These are phyloP conservation scores for Parnassius apollo DNA, from an alignment of 2,888 invertebrate species.

Conservation along the genomic window DNA sequence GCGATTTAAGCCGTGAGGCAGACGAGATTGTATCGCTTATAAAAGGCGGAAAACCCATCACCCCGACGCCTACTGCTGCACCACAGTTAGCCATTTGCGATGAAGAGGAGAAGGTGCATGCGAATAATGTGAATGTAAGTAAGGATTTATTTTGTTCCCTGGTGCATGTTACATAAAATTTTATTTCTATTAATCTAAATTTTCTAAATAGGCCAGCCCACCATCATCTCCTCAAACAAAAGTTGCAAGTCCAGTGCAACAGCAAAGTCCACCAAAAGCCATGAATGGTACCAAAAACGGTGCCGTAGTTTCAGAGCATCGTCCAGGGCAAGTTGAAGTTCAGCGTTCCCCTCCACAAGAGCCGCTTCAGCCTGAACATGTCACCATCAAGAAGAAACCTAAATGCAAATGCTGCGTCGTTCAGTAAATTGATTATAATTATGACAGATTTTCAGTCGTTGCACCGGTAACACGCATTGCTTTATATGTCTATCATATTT, in stretches of 20 bases:
- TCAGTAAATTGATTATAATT: constrained; percentile 82
- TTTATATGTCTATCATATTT: constrained; percentile 41
- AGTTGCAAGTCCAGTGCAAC: constrained; percentile 51
- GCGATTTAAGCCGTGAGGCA: constrained; percentile 95
- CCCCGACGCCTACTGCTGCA: constrained; percentile 84
- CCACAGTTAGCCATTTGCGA: constrained; percentile 79
- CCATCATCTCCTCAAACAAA: constrained; percentile 69
- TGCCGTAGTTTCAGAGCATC: constrained; percentile 52
- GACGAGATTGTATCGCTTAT: constrained; percentile 97
- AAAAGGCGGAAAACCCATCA: constrained; percentile 94
- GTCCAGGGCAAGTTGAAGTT: constrained; percentile 84
- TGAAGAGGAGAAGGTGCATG: constrained; percentile 65
- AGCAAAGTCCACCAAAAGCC: constrained; percentile 59
- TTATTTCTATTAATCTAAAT: background rate
- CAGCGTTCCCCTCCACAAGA: constrained; percentile 88
- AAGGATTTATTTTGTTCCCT: background rate
- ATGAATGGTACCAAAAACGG: constrained; percentile 78
- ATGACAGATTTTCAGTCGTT: constrained; percentile 30
- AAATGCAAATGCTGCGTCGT: constrained; percentile 97
- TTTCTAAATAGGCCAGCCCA: constrained; percentile 49
- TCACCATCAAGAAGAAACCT: constrained; percentile 96
- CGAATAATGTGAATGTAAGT: constrained; percentile 67
- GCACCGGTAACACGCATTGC: constrained; percentile 59
- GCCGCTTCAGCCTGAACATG: constrained; percentile 92
- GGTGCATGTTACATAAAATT: background rate